Evolutionary conservation across 2,113 vertebrate species (phyloP).

Genomic region (Riparia riparia): DNA sequence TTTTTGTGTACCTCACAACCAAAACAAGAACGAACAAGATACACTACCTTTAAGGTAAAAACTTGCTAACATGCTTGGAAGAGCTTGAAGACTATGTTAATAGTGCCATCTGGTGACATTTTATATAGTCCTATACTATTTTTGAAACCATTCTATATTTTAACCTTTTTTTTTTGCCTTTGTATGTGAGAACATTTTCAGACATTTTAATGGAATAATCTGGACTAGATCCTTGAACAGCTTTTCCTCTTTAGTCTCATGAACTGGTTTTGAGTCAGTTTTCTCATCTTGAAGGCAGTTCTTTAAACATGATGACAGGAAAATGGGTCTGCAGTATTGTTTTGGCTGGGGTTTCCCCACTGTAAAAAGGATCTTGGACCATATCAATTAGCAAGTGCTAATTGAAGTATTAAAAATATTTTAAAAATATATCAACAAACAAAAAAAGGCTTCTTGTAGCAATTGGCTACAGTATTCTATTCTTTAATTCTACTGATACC

Average conservation of each 20-base stretch:
- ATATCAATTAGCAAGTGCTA: not conserved
- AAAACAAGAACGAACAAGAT: not conserved
- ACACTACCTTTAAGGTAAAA: not conserved
- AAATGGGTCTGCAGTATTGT: not conserved
- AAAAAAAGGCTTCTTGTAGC: not conserved
- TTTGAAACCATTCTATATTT: not conserved
- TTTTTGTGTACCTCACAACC: not conserved
- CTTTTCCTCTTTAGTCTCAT: not conserved
- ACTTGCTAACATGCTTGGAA: not conserved
- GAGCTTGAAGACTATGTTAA: conserved; percentile 23
- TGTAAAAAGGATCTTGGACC: not conserved
- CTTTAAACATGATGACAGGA: not conserved
- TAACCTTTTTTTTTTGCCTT: not conserved
- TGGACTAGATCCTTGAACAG: not conserved
- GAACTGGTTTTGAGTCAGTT: not conserved
- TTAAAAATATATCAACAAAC: too few relatives aligned
- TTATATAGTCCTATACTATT: not conserved
- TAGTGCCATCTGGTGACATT: conserved; percentile 61
- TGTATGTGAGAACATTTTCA: not conserved
- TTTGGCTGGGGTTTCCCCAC: not conserved
- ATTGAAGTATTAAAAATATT: not conserved
- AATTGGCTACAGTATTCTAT: not conserved
- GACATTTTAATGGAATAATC: not conserved
- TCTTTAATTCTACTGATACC: not conserved
- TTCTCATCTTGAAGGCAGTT: not conserved